phyloP scores from a whole-genome alignment of 92 coral and sea anemone species.

The Porites divaricata region DNA sequence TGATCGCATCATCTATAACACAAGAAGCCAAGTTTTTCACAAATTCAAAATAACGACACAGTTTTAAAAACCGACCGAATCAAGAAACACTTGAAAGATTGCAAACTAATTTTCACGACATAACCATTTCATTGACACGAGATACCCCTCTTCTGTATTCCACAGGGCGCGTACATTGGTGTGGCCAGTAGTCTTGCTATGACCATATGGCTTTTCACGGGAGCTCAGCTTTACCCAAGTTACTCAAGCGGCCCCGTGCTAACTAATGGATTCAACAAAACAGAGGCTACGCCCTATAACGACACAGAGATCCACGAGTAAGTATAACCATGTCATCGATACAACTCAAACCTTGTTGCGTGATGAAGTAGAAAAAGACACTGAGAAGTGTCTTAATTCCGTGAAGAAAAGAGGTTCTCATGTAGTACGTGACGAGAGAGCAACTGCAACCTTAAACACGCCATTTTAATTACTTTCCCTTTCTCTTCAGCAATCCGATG shows the following conservation, averaged over 20 bases:
- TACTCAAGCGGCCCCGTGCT: constrained; percentile 50
- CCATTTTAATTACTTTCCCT: background rate
- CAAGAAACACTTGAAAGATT: no score
- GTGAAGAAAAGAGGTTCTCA: background rate
- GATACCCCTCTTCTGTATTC: background rate
- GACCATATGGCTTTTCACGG: constrained; percentile 71
- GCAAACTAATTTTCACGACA: background rate
- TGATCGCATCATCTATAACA: no score
- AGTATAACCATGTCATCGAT: background rate
- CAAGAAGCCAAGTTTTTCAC: no score
- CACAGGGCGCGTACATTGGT: constrained; percentile 67
- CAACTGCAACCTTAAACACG: background rate
- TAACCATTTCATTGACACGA: background rate
- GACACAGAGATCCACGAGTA: constrained; percentile 51
- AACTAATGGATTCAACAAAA: constrained; percentile 49
- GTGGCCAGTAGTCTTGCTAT: constrained; percentile 58
- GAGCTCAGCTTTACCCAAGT: constrained; percentile 71
- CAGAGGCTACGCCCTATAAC: constrained; percentile 28
- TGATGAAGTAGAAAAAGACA: background rate
- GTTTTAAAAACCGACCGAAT: no score
- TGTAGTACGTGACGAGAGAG: background rate
- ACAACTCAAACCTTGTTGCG: background rate
- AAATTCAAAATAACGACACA: no score
- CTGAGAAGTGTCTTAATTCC: background rate
- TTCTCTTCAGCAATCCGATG: constrained; percentile 49